Evolutionary conservation across 2,888 invertebrate species (phyloP), one percentile per base, ranked within the genome.

Genomic region (Pseudanteris insignis): DNA sequence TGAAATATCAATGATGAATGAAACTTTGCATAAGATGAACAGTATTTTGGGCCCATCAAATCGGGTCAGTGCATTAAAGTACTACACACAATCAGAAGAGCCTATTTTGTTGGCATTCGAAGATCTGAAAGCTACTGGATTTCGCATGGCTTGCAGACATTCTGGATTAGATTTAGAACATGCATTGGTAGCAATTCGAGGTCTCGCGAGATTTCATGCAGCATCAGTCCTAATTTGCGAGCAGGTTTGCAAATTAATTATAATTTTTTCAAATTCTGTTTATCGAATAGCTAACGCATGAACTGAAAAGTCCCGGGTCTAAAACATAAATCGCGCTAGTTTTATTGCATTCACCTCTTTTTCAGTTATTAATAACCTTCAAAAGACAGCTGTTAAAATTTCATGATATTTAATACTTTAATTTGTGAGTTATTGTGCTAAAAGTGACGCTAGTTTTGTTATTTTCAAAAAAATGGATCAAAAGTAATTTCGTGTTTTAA

Each of bases 191-290:
- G 82, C 84, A 8, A 67, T 86, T 1, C 75, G 77, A 44, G 83
- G 83, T 67, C 69, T 86, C 67, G 86, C 83, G 1, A 80, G 77
- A 64, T 83, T 84, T 65, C 86, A 86, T 68, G 86, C 85, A 3
- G 79, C 81, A 9, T 85, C 85, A 0, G 81, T 85, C 59, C 77
- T 83, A 18, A 68, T 85, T 58, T 79, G 79, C 30, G 81, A 84
- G 66, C 83, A 83, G 79, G 85, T 85, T 72, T 10, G 40, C 6
- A 11, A n/a, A 21, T 21, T 21, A 26, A 26, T 26, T n/a, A n/a
- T n/a, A n/a, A n/a, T n/a, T 21, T 7, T 21, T 21, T 21, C 21
- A 21, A 21, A 21, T 21, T 7, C 21, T 7, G 4, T 21, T 7
- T 5, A 5, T 21, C 21, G 7, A 21, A 21, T 21, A n/a, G n/a